phyloP scores from a whole-genome alignment of 2,113 vertebrate genomes.

The Reinhardtius hippoglossoides region DNA sequence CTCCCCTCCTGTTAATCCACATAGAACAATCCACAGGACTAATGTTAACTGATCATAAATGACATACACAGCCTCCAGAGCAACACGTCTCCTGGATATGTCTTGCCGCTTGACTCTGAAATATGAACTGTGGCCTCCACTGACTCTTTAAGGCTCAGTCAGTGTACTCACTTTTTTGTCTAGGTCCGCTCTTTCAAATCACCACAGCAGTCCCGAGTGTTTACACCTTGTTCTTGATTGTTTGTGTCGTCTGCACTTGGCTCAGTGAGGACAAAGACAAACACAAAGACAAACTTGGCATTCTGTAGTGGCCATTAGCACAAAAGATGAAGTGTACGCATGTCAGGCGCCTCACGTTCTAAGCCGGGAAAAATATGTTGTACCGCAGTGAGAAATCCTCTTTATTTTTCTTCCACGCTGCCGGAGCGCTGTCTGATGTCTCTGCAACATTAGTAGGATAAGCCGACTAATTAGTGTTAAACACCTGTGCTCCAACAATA shows the following conservation, averaged over 20 bases:
- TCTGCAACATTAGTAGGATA: conserved; percentile 55
- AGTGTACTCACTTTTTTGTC: background rate
- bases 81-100: background rate
- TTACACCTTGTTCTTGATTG: conserved; percentile 45
- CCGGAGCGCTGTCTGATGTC: conserved; percentile 29
- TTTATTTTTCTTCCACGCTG: conserved; percentile 1
- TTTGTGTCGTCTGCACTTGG: conserved; percentile 33
- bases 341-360: conserved; percentile 34
- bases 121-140: background rate
- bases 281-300: conserved; percentile 40
- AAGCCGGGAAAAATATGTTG: conserved; percentile 13
- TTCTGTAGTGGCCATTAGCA: conserved; percentile 6
- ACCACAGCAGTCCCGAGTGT: conserved; percentile 5
- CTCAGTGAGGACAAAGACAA: conserved; percentile 23
- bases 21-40: no score
- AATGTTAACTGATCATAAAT: no score
- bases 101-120: no score
- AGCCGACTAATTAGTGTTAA: conserved; percentile 62
- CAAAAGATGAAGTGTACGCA: conserved; percentile 23
- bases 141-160: background rate
- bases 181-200: conserved; percentile 4
- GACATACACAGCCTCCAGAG: conserved; percentile 3
- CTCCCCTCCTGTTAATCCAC: no score
- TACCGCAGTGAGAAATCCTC: conserved; percentile 12
- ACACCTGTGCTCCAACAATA: conserved; percentile 60